A percentile compares a stretch with the other conserved stretches of the same genome.
These are phyloP conservation scores for Himantopus leucocephalus DNA, from an alignment of 2,113 vertebrate species.

Conservation along the genomic window DNA sequence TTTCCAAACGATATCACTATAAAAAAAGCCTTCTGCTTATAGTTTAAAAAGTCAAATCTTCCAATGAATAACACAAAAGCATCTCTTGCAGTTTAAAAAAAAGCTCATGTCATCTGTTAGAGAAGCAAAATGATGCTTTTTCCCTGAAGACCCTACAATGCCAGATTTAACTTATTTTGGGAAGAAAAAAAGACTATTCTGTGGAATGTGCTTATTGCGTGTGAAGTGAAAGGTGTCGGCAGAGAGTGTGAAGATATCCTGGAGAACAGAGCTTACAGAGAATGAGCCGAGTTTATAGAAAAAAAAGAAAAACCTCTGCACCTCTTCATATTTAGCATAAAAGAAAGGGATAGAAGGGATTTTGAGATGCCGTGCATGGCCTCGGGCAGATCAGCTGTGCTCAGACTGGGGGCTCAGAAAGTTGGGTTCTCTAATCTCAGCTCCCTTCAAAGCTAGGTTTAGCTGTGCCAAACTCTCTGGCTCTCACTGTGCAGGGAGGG, in stretches of 20 bases:
- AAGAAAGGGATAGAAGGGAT: background rate
- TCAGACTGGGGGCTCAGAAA: background rate
- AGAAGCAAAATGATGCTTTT: background rate
- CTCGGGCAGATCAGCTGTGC: background rate
- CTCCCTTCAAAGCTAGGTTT: background rate
- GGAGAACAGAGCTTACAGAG: background rate
- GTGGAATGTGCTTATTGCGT: background rate
- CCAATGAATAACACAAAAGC: background rate
- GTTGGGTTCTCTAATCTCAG: background rate
- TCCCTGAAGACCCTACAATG: background rate
- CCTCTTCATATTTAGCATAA: background rate
- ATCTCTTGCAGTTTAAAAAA: background rate
- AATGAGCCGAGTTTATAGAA: background rate
- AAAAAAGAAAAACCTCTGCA: background rate
- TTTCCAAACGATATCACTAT: background rate
- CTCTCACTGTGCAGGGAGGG: accelerated
- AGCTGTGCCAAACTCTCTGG: background rate
- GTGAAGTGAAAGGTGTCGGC: background rate
- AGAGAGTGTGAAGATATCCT: background rate
- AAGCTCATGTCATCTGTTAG: background rate
- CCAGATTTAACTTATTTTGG: background rate
- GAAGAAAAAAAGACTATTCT: background rate
- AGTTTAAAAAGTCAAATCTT: background rate
- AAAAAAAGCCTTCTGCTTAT: background rate
- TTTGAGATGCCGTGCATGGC: background rate